phyloP scores from a whole-genome alignment of 2,888 invertebrate species.

The Eupithecia pulchellata region DNA sequence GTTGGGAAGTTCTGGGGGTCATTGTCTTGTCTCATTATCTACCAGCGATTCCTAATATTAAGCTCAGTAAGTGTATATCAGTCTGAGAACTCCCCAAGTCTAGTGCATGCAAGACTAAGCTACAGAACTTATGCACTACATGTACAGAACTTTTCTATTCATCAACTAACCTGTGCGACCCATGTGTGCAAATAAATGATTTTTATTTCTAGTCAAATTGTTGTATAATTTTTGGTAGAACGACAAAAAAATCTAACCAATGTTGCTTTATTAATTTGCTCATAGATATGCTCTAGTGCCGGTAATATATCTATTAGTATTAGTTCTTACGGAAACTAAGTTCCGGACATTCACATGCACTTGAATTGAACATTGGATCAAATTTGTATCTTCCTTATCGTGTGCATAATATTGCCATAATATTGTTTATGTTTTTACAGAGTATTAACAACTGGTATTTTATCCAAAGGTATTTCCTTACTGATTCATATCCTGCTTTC shows the following conservation, averaged over 20 bases:
- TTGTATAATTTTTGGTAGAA: neutral
- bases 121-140: no score
- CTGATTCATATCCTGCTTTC: conserved; percentile 9
- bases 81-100: no score
- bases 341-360: conserved; percentile 1
- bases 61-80: neutral
- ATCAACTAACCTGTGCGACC: no score
- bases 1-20: neutral
- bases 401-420: no score
- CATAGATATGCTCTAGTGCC: neutral
- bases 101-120: no score
- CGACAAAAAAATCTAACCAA: neutral
- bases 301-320: neutral
- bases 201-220: conserved; percentile 1
- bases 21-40: neutral
- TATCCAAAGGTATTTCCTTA: neutral
- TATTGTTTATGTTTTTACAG: no score
- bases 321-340: neutral
- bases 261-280: neutral
- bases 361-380: neutral
- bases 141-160: no score
- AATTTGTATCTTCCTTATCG: neutral
- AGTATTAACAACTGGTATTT: no score
- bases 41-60: neutral
- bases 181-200: no score